These are phyloP conservation scores for Rhagonycha fulva DNA, from an alignment of 2,888 invertebrate species.

Conservation along the genomic window DNA sequence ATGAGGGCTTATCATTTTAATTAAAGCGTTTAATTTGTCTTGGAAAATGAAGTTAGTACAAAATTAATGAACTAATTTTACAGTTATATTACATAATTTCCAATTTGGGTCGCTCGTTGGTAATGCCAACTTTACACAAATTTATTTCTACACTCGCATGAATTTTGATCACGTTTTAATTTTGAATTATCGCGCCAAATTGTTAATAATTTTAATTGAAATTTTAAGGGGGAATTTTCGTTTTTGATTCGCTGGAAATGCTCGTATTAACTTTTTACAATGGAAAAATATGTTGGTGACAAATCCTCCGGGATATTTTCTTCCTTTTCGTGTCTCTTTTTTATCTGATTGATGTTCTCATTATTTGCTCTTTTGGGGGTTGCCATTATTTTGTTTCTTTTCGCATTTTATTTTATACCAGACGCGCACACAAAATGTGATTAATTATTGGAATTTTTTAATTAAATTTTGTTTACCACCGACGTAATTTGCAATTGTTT, in stretches of 20 bases:
- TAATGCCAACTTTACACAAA: neutral
- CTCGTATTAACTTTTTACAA: neutral
- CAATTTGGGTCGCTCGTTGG: slow-evolving; percentile 7
- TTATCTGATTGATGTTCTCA: slow-evolving; percentile 19
- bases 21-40: slow-evolving; percentile 17
- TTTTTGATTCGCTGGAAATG: neutral
- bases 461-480: neutral
- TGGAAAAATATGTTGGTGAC: slow-evolving; percentile 2
- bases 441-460: neutral
- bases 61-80: slow-evolving; percentile 34
- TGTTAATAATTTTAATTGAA: neutral
- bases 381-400: slow-evolving; percentile 1
- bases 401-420: neutral
- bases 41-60: slow-evolving; percentile 14
- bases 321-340: slow-evolving; percentile 4
- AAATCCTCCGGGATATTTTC: slow-evolving; percentile 1
- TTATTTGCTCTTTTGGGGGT: slow-evolving; percentile 6
- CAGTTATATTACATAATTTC: slow-evolving; percentile 30
- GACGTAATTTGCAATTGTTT: neutral
- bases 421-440: neutral
- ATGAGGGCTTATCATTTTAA: slow-evolving; percentile 4
- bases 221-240: neutral
- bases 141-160: neutral
- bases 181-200: neutral
- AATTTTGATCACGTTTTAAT: slow-evolving; percentile 1